Percentiles rank a stretch among this genome's conserved stretches.
These are phyloP conservation scores for Dryadula phaetusa DNA, from an alignment of 2,888 invertebrate species.

Conservation along the genomic window DNA sequence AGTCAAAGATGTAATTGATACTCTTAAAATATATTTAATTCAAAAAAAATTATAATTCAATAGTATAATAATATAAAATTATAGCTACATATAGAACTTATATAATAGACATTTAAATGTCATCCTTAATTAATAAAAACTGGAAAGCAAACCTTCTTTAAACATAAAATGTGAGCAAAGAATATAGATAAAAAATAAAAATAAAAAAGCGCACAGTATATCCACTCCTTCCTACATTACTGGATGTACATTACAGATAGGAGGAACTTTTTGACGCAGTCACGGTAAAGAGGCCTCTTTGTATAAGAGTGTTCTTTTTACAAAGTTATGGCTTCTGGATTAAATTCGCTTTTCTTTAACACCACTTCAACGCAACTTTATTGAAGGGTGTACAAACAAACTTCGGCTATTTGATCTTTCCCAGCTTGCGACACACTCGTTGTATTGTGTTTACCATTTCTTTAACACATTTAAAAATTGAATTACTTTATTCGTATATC, in stretches of 20 bases:
- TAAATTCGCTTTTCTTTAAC: constrained; percentile 73
- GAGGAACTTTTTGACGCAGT: constrained; percentile 76
- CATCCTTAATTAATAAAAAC: no score
- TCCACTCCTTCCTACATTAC: constrained; percentile 47
- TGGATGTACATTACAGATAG: constrained; percentile 51
- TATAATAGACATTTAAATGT: no score
- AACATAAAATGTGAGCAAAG: neutral
- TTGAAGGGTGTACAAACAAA: constrained; percentile 48
- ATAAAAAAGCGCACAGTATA: constrained; percentile 16
- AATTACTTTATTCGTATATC: neutral
- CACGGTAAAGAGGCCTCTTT: constrained; percentile 67
- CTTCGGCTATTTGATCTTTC: constrained; percentile 43
- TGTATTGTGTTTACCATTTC: constrained; percentile 17
- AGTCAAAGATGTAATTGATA: no score
- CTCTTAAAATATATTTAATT: no score
- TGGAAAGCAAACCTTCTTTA: neutral
- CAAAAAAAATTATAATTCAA: no score
- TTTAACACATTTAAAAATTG: neutral
- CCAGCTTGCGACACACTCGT: constrained; percentile 25
- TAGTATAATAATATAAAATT: no score
- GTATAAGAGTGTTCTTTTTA: constrained; percentile 72
- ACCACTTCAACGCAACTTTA: constrained; percentile 60
- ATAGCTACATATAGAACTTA: no score
- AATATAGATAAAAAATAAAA: neutral
- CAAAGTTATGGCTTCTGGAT: constrained; percentile 75